Evolutionary conservation across 2,888 invertebrate genomes (phyloP).

Genomic region (Acleris laterana): DNA sequence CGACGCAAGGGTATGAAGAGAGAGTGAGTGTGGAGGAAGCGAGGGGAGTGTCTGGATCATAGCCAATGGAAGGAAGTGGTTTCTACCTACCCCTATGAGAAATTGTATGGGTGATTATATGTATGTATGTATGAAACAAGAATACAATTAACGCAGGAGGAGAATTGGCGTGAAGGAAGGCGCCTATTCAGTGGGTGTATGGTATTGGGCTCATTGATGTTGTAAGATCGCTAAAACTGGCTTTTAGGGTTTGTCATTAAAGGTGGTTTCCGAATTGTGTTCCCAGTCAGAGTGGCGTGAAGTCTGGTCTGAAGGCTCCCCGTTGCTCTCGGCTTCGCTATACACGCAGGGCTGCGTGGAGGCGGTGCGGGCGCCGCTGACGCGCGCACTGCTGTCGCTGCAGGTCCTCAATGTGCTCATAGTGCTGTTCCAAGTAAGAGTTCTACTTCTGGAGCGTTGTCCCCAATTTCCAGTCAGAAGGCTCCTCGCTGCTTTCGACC

Average conservation of each 20-base stretch:
- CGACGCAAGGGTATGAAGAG: no score
- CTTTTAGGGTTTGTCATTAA: neutral
- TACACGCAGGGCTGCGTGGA: constrained; percentile 72
- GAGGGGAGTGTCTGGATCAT: no score
- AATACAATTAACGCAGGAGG: no score
- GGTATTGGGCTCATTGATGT: no score
- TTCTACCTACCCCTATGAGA: no score
- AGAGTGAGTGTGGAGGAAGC: no score
- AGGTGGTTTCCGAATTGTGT: neutral
- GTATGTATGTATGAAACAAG: no score
- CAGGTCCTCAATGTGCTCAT: constrained; percentile 63
- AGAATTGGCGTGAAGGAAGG: no score
- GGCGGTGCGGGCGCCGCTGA: constrained; percentile 68
- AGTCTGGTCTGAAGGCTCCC: constrained; percentile 54
- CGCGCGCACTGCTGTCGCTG: constrained; percentile 61
- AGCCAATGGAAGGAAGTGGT: no score
- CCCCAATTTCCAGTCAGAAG: constrained; percentile 44
- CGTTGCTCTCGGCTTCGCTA: constrained; percentile 63
- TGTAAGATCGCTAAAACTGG: no score
- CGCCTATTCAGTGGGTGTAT: no score
- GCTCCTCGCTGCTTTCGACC: constrained; percentile 45
- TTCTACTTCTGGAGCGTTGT: constrained; percentile 40
- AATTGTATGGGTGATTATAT: no score
- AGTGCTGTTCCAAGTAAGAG: constrained; percentile 62
- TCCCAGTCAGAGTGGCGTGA: constrained; percentile 56